Percentiles rank a stretch among this genome's conserved stretches.
phyloP scores from a whole-genome alignment of 2,113 vertebrate species.

The Colaptes auratus region DNA sequence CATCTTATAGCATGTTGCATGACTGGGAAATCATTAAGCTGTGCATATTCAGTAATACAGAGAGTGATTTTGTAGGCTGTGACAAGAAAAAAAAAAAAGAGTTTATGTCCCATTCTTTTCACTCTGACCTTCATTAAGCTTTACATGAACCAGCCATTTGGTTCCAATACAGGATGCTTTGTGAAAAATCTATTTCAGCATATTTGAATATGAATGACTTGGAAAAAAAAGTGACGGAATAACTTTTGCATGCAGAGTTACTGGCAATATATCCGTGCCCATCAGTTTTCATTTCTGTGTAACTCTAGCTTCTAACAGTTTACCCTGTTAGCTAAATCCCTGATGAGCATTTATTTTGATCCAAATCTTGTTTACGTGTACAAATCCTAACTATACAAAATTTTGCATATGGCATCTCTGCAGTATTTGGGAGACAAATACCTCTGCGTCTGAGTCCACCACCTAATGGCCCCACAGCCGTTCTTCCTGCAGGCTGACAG shows the following conservation, averaged over 20 bases:
- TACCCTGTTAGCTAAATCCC: neutral
- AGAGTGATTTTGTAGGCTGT: neutral
- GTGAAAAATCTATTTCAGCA: neutral
- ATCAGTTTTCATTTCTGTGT: neutral
- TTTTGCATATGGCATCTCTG: neutral
- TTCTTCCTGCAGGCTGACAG: neutral
- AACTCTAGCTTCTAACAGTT: neutral
- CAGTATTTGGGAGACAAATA: neutral
- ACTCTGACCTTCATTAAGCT: neutral
- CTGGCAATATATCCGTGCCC: neutral
- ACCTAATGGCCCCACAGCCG: neutral
- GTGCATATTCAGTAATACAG: neutral
- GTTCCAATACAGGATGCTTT: neutral
- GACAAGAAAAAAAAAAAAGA: neutral
- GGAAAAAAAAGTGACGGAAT: neutral
- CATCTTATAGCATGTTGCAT: neutral
- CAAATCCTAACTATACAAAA: neutral
- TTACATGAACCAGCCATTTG: neutral
- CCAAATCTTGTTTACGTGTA: neutral
- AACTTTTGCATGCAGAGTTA: neutral
- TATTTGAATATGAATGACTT: conserved; percentile 11
- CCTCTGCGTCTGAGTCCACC: fast-evolving
- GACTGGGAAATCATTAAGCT: neutral
- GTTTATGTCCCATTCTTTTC: neutral
- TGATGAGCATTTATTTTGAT: conserved; percentile 17